Base-by-base conservation (phyloP, 1,140 invertebrate species). In the Meloidogyne hapla region DNA sequence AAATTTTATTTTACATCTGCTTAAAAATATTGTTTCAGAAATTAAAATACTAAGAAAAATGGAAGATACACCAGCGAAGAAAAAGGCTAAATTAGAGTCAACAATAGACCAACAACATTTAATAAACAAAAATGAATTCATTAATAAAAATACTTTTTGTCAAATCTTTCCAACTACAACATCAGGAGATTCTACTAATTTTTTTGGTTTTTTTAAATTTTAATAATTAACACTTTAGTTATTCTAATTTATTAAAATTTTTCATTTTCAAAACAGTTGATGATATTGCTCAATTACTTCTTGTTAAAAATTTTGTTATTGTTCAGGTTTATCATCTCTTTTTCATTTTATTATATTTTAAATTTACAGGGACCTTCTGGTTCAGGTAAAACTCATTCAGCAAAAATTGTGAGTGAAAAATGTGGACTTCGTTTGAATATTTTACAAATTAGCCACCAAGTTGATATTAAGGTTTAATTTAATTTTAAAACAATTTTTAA, bases 381-480 rank as follows among this genome's bases (percentile, higher is more conserved):
- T 2, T 93, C 92, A 84, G 96, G 96, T 6, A 99, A 99, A 89
- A 96, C 96, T 0, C 91, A 91, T 6, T 82, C 98, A 6, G 92
- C 98, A 15, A 93, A 96, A 85, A 92, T 95, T 88, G 88, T 98
- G 68, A 94, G 94, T 12, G 93, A 2, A 93, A 94, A 18, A 89
- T 92, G 56, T 38, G 26, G 56, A 89, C 87, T 78, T 26, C 89
- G 89, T 1, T 76, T 90, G 10, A 82, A 91, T 10, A 84, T 93
- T 64, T 94, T 99, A 38, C 96, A 99, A 87, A 89, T 99, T 6
- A 94, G 95, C 3, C 95, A 99, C 89, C 94, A 99, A 88, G 95
- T 94, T n/a, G 96, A 99, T 87, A 93, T 94, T 68, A 94, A 96
- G 89, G 89, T 90, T 73, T 73, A 21, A 23, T 4, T 25, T 21